Evolutionary conservation across 1,140 invertebrate species (phyloP), one percentile per base, ranked within the genome.

Genomic region (Rhysida immarginata): DNA sequence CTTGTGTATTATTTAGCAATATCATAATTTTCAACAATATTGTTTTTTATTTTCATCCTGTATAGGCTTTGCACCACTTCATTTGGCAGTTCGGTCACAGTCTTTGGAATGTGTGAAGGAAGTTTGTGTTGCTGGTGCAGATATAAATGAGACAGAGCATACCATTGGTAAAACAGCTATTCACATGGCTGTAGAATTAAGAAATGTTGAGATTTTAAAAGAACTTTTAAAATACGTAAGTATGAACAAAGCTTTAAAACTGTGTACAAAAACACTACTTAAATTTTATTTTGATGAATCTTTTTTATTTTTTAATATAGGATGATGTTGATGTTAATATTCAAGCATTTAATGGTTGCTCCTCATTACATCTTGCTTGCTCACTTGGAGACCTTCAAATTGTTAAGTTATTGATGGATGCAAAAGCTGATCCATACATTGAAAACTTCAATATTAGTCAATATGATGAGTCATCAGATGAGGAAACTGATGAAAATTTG

Each of bases 401-500:
- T 52, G 49, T 52, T 29, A 11, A 8, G 5, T 29, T 52, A n/a
- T 20, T 52, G 16, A 52, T 52, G 49, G 27, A 52, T n/a, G 24
- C 24, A 8, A 29, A 29, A 3, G 49, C 49, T 29, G 49, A 52
- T 29, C 49, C 49, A 29, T 29, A 26, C n/a, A 8, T 29, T 5
- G 49, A 52, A 29, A 52, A 52, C 21, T 8, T 8, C 5, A 21
- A 46, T n/a, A 18, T 46, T 46, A 3, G 5, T 18, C 18, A 11
- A 5, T 13, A 11, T 11, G 5, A 11, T 13, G 44, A 46, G n/a
- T n/a, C n/a, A n/a, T n/a, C n/a, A n/a, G n/a, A n/a, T n/a, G n/a
- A n/a, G n/a, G n/a, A n/a, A n/a, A n/a, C n/a, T n/a, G n/a, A n/a
- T n/a, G n/a, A n/a, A n/a, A n/a, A n/a, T n/a, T n/a, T n/a, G n/a